Evolutionary conservation across 2,797 vertebrate genomes (phyloP).

Genomic region (Hyperoplus lanceolatus): DNA sequence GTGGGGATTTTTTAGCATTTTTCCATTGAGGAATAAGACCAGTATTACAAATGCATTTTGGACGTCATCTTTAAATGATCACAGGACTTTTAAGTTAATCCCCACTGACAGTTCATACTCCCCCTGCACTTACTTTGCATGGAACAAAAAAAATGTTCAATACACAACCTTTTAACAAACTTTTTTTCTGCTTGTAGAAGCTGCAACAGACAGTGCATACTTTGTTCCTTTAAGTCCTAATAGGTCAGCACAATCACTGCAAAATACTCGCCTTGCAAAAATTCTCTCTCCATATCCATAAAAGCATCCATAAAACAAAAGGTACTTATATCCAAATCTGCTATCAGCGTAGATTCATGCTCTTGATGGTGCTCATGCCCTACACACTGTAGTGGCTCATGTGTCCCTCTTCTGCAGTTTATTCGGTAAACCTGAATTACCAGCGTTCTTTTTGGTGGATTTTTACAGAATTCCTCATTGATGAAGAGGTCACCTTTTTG

Average conservation of each 20-base stretch:
- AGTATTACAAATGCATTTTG: not conserved
- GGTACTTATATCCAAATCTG: not conserved
- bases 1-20: not conserved
- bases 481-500: not conserved
- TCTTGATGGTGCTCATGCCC: not conserved
- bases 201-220: not conserved
- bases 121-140: not conserved
- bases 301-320: slow-evolving; percentile 5
- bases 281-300: too few species aligned
- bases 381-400: too few species aligned
- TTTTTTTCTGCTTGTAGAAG: slow-evolving; percentile 1
- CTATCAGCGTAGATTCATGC: not conserved
- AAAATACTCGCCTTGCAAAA: not conserved
- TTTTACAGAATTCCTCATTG: not conserved
- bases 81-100: not conserved
- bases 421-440: not conserved
- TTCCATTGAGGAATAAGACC: not conserved
- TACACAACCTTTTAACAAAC: not conserved
- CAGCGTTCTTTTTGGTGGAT: not conserved
- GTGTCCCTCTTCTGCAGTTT: not conserved
- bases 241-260: slow-evolving; percentile 7
- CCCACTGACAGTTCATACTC: not conserved
- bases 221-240: not conserved
- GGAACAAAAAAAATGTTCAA: not conserved
- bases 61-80: not conserved